These are phyloP conservation scores for Hylia prasina DNA, from an alignment of 2,113 vertebrate species.

Conservation along the genomic window DNA sequence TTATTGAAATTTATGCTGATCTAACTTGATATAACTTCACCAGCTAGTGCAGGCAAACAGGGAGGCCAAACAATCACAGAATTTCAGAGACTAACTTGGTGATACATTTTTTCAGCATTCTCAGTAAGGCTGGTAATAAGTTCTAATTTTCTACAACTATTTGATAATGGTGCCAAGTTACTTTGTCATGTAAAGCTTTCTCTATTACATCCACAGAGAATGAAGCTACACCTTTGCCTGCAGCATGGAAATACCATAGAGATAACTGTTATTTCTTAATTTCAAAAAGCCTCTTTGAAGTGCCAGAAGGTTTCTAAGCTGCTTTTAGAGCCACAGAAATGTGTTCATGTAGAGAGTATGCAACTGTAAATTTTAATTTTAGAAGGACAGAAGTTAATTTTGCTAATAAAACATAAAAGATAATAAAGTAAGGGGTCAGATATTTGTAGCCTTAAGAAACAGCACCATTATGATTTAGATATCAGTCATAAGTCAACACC, in stretches of 20 bases:
- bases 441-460: slow-evolving; percentile 34
- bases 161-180: neutral
- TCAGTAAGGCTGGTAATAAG: neutral
- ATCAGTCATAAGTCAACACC: slow-evolving; percentile 42
- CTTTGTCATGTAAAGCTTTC: neutral
- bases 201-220: neutral
- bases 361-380: slow-evolving; percentile 25
- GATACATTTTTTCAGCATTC: neutral
- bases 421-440: slow-evolving; percentile 49
- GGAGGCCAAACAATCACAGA: neutral
- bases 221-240: neutral
- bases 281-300: neutral
- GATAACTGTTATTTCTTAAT: neutral
- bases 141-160: neutral
- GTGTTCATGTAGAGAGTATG: neutral
- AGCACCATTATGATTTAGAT: slow-evolving; percentile 41
- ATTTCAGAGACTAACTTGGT: neutral
- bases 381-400: slow-evolving; percentile 31
- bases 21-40: neutral
- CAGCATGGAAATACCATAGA: neutral
- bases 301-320: neutral
- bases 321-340: neutral
- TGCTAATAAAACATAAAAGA: slow-evolving; percentile 47
- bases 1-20: neutral
- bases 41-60: neutral